phyloP scores from a whole-genome alignment of 2,113 vertebrate species.

The Neofelis nebulosa region DNA sequence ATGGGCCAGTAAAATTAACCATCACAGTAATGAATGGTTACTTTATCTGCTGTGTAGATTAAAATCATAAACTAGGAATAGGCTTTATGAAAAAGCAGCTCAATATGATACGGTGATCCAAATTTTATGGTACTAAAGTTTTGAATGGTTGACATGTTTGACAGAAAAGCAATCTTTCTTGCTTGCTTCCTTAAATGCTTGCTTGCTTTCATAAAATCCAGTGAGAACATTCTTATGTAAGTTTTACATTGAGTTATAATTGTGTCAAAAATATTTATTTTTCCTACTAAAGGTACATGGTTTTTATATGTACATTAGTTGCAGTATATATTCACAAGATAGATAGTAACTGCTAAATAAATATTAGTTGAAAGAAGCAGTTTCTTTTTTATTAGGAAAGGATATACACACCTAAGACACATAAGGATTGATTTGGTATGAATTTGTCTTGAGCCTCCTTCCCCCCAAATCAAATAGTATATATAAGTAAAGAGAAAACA shows the following conservation, averaged over 20 bases:
- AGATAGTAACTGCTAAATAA: not conserved
- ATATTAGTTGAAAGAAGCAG: not conserved
- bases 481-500: not conserved
- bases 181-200: not conserved
- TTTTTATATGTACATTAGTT: not conserved
- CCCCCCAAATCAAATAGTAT: not conserved
- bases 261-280: not conserved
- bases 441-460: not conserved
- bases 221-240: not conserved
- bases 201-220: not conserved
- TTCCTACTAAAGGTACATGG: not conserved
- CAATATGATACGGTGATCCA: not conserved
- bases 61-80: not conserved
- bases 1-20: not conserved
- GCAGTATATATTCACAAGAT: not conserved
- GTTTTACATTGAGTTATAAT: not conserved
- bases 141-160: not conserved
- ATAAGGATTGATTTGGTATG: not conserved
- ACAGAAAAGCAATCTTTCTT: not conserved
- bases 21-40: not conserved
- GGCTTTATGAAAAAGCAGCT: not conserved
- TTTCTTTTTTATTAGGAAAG: not conserved
- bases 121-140: not conserved
- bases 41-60: not conserved
- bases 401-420: not conserved